Evolutionary conservation across 2,888 invertebrate species (phyloP), one percentile per base, ranked within the genome.

Genomic region (Eupsilia transversa): DNA sequence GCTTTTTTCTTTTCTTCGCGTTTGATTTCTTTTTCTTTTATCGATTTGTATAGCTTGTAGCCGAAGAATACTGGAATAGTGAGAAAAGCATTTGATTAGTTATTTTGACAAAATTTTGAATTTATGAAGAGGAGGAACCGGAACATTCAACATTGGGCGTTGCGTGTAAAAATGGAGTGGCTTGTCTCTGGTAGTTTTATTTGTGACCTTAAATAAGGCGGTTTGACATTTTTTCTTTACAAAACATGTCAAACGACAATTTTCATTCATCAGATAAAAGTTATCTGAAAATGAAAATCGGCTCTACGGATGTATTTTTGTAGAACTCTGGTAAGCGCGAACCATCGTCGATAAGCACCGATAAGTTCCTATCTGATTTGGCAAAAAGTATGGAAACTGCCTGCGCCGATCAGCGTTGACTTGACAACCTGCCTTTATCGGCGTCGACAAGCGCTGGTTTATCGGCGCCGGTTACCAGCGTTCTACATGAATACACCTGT

Each of bases 21-120:
- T 88, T 97, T 98, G 79, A 96, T 94, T 87, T 98, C 97, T 90
- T 98, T 98, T 41, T 98, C 98, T 86, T 97, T 97, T 86, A 98
- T 95, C 72, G 98, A 98, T 93, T 97, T 97, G 95, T 98, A 98
- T 70, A 99, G 96, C 93, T 98, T 98, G 96, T 98, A 98, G 80
- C 98, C 98, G 94, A 99, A 98, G 96, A 98, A 98, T 79, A 97
- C 99, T 99, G 97, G 14, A 97, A 97, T 33, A 12, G 0, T 14
- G 27, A 57, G 5, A 57, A 68, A 74, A 33, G 9, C 1, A 57
- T 20, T 20, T 30, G 0, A 30, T 57, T 57, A 57, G 30, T 57
- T 57, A 33, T 57, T 33, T 33, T 57, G 57, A 33, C 56, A 56
- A 56, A 3, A 30, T 30, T 56, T 20, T 1, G 7, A 56, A 17